A percentile compares a stretch with the other conserved stretches of the same genome.
phyloP scores from a whole-genome alignment of 2,797 vertebrate species.

The Notolepis coatsorum region DNA sequence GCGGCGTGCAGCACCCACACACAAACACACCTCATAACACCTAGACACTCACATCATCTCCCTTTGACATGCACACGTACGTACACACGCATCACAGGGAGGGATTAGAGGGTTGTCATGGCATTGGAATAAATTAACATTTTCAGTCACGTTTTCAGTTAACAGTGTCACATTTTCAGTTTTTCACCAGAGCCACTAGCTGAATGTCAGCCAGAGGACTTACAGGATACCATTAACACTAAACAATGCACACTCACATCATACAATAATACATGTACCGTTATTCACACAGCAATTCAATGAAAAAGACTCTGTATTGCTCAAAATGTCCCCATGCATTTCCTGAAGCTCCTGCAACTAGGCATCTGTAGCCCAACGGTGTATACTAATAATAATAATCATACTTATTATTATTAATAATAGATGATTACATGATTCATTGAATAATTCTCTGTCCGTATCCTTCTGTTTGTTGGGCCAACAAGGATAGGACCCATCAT shows the following conservation, averaged over 20 bases:
- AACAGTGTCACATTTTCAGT: too few relatives aligned
- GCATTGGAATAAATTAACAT: constrained; percentile 44
- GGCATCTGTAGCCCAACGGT: background rate
- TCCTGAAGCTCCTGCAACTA: background rate
- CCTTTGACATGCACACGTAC: background rate
- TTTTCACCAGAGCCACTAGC: too few relatives aligned
- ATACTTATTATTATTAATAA: background rate
- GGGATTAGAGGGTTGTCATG: constrained; percentile 15
- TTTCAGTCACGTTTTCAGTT: constrained; percentile 27
- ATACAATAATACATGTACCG: too few relatives aligned
- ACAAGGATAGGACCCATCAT: too few relatives aligned
- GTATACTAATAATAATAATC: too few relatives aligned
- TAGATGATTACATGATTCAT: background rate
- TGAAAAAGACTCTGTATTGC: constrained; percentile 44
- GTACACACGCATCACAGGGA: background rate
- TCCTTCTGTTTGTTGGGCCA: too few relatives aligned
- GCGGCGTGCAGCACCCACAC: background rate
- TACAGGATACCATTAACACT: too few relatives aligned
- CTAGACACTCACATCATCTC: background rate
- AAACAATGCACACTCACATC: too few relatives aligned
- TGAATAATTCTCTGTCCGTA: background rate
- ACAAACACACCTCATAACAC: background rate
- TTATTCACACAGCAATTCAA: background rate
- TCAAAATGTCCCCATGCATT: constrained; percentile 38
- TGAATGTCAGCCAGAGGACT: too few relatives aligned